Evolutionary conservation across 2,888 invertebrate genomes (phyloP), one percentile per base, ranked within the genome.

Genomic region (Cantharis rustica): DNA sequence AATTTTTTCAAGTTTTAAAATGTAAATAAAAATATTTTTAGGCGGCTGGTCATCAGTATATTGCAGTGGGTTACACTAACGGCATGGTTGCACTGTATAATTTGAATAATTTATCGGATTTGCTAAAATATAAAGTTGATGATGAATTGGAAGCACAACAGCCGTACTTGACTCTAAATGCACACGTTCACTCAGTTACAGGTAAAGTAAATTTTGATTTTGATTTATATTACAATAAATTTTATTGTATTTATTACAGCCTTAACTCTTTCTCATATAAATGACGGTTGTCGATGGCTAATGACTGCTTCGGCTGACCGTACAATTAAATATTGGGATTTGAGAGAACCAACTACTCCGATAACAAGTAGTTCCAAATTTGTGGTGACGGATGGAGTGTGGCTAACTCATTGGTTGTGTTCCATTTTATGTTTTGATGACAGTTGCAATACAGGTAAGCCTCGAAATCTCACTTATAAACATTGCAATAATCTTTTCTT

Each of bases 281-380:
- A 87, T 71, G 91, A 90, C 10, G 92, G 92, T 79, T 91, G 91
- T 47, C 90, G 92, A 82, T 94, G 91, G 87, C 86, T 94, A 69
- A 90, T 93, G 62, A 92, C 93, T 0, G 92, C 91, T 1, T 92
- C 93, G 9, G 88, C 91, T 61, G 95, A 95, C 85, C 92, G 93
- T 66, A 89, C 90, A 73, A 90, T 91, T 20, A 93, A 92, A 87
- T 90, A 93, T 74, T 95, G 94, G 94, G 93, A 95, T 85, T 90
- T 94, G 72, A 86, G 89, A 70, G 87, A 90, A 79, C 84, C 86
- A 61, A 85, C 81, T 17, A 83, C 82, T 31, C 89, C 90, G 1
- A 84, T 90, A 23, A 85, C 82, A 31, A 79, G 78, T n/a, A 64
- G 81, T 3, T 89, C 88, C 79, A 88, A 87, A 75, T 88, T 89